Percentiles rank a stretch among this genome's conserved stretches.
Evolutionary conservation across 2,888 invertebrate genomes (phyloP).

Genomic region (Mimachlamys varia): DNA sequence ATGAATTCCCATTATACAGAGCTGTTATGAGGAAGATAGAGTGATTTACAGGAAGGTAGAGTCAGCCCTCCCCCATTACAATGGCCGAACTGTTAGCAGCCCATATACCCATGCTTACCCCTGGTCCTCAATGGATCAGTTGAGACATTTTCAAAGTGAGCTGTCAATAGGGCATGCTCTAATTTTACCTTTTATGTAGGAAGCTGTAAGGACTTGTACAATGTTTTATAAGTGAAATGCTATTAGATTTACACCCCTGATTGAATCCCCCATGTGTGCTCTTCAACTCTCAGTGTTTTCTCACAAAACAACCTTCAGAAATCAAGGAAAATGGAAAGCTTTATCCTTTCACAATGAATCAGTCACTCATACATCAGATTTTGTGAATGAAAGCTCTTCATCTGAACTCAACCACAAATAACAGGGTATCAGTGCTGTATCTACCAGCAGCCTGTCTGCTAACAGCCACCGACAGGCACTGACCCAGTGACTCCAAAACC

Average conservation of each 20-base stretch:
- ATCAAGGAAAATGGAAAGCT: not conserved
- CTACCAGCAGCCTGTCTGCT: not conserved
- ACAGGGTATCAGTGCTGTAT: not conserved
- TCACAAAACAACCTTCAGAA: not conserved
- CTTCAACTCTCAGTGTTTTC: not conserved
- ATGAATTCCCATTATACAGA: conserved; percentile 7
- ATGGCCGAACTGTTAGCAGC: not conserved
- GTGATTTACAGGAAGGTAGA: not conserved
- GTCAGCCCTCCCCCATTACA: not conserved
- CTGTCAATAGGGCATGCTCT: not conserved
- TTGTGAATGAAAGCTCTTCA: conserved; percentile 22
- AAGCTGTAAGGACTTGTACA: not conserved
- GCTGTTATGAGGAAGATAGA: not conserved
- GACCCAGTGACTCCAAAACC: conserved; percentile 25
- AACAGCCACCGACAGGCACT: not conserved
- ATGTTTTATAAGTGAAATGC: no score
- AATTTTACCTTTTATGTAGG: not conserved
- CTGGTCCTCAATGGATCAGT: not conserved
- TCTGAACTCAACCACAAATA: conserved; percentile 6
- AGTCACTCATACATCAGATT: conserved; percentile 14
- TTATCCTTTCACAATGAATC: conserved; percentile 6
- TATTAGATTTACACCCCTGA: not conserved
- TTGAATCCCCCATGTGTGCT: not conserved
- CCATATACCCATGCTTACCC: not conserved
- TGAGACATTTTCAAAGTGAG: not conserved